Evolutionary conservation across 1,140 invertebrate species (phyloP).

Genomic region (Drosophila kohkoa): DNA sequence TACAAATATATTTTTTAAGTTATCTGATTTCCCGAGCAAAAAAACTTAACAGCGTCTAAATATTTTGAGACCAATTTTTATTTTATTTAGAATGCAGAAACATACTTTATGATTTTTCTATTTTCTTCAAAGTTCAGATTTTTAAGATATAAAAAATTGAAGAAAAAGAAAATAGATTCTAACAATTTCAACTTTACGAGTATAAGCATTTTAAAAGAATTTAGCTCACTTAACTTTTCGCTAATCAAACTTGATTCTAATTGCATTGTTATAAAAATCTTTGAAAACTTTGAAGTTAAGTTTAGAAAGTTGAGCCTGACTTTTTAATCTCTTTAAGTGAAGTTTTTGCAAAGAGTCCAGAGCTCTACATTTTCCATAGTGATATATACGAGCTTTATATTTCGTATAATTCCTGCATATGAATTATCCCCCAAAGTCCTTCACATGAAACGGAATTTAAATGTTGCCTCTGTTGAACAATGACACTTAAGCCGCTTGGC

Average conservation of each 20-base stretch:
- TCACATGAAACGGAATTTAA: constrained; percentile 72
- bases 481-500: constrained; percentile 79
- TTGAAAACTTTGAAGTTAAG: background rate
- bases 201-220: background rate
- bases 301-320: background rate
- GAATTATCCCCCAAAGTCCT: constrained; percentile 47
- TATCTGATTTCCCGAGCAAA: no score
- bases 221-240: background rate
- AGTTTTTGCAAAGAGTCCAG: background rate
- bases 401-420: constrained; percentile 34
- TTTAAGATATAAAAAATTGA: no score
- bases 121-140: no score
- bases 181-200: no score
- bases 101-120: no score
- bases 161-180: no score
- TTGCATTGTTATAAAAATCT: background rate
- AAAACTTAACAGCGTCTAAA: no score
- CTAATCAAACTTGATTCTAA: background rate
- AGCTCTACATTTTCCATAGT: background rate
- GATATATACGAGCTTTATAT: background rate
- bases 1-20: no score
- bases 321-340: background rate
- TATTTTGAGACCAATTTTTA: no score
- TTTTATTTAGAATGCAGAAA: no score
- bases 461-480: constrained; percentile 68